Evolutionary conservation across 2,113 vertebrate genomes (phyloP), one percentile per base, ranked within the genome.

Genomic region (Crotalus viridis): DNA sequence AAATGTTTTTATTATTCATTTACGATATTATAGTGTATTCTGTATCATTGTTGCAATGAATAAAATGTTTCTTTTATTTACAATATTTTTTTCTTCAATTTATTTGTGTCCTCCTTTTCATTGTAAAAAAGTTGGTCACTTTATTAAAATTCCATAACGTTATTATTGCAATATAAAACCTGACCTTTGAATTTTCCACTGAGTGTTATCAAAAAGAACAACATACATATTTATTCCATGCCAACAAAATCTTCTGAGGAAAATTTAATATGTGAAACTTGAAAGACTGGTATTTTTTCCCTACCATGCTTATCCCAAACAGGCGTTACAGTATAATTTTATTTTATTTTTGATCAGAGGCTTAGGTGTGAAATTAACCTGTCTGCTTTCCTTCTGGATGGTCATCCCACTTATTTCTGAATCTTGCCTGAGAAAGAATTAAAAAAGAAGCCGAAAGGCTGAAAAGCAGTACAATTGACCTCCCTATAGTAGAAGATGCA

Each of bases 351-450:
- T 43, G 17, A 88, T 89, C 94, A 81, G n/a, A 93, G 61, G 94
- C 92, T 95, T 92, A 93, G 61, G 33, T 86, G 4, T 93, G 55
- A 95, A 96, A 95, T 92, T 92, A n/a, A 46, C 87, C 85, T 93
- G 39, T 54, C 59, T 95, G n/a, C 12, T 89, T 94, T 61, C 74
- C 10, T 92, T 94, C 89, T 92, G 4, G 1, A 3, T 93, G n/a
- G 54, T 21, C 91, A 93, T 5, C 64, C 90, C 93, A 91, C 85
- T 93, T 85, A 94, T 2, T 93, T 93, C 26, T 92, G 10, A 85
- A 56, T 24, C n/a, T n/a, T 90, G 10, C 89, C 24, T 91, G 1
- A 88, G 51, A 7, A 43, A 90, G 51, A 33, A 57, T 87, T 93
- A 69, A 89, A 89, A 93, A 85, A 69, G 54, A 91, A 87, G 69